Percentiles rank a stretch among this genome's conserved stretches.
phyloP scores from a whole-genome alignment of 2,113 vertebrate genomes.

The Cheirogaleus medius region DNA sequence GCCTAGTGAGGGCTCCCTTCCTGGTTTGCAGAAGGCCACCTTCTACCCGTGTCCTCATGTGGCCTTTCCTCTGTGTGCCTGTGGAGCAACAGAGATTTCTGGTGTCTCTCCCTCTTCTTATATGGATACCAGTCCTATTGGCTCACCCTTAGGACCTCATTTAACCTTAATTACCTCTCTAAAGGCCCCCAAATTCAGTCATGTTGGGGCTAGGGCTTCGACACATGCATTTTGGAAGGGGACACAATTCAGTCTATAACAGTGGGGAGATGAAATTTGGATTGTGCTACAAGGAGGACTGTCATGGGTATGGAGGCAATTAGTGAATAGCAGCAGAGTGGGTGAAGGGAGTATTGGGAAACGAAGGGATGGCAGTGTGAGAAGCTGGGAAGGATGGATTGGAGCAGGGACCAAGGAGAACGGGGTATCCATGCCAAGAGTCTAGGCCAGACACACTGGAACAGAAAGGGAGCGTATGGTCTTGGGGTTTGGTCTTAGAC shows the following conservation, averaged over 20 bases:
- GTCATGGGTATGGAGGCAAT: accelerated
- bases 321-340: neutral
- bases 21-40: neutral
- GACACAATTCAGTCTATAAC: neutral
- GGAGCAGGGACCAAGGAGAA: neutral
- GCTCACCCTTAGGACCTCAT: neutral
- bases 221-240: neutral
- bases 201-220: neutral
- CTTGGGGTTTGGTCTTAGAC: neutral
- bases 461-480: accelerated
- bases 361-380: neutral
- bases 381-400: neutral
- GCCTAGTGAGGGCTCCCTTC: neutral
- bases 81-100: neutral
- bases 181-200: neutral
- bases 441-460: accelerated
- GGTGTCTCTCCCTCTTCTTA: neutral
- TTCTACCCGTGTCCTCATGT: neutral
- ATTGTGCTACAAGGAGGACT: neutral
- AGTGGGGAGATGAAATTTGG: neutral
- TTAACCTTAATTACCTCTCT: neutral
- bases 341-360: neutral
- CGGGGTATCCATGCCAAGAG: neutral
- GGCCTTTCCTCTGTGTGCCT: neutral
- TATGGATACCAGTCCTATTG: neutral